These are phyloP conservation scores for Cyaniris semiargus DNA, from an alignment of 2,888 invertebrate genomes.

Conservation along the genomic window DNA sequence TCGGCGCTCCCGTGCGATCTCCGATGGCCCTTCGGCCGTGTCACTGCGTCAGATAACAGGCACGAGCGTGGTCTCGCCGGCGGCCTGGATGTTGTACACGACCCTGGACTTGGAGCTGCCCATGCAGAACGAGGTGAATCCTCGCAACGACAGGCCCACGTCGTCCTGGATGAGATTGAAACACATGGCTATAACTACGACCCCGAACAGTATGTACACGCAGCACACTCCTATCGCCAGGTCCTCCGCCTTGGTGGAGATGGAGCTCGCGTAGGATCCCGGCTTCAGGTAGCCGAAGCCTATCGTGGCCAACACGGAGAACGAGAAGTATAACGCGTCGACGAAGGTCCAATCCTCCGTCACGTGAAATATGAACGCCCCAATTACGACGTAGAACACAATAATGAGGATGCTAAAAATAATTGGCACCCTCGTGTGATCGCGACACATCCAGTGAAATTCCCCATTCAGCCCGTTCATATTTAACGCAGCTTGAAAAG, in stretches of 20 bases:
- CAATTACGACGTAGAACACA: conserved; percentile 92
- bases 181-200: conserved; percentile 93
- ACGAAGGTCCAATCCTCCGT: conserved; percentile 95
- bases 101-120: conserved; percentile 56
- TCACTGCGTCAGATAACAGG: conserved; percentile 80
- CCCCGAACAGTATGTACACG: conserved; percentile 89
- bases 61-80: conserved; percentile 75
- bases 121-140: conserved; percentile 53
- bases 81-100: conserved; percentile 70
- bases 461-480: conserved; percentile 63
- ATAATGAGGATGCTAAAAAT: conserved; percentile 92
- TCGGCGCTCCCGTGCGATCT: conserved; percentile 53
- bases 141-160: conserved; percentile 62
- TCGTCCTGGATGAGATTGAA: conserved; percentile 92
- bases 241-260: conserved; percentile 77
- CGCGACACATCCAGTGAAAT: conserved; percentile 72
- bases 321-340: conserved; percentile 92
- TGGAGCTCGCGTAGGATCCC: conserved; percentile 57
- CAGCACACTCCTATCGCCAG: conserved; percentile 89
- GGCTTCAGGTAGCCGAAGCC: conserved; percentile 91
- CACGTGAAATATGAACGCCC: conserved; percentile 92
- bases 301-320: conserved; percentile 89
- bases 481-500: conserved; percentile 72
- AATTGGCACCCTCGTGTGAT: conserved; percentile 90
- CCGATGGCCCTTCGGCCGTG: conserved; percentile 61